Conservation (phyloP, 2,113 vertebrate species). For the Chlorodrepanis virens region DNA sequence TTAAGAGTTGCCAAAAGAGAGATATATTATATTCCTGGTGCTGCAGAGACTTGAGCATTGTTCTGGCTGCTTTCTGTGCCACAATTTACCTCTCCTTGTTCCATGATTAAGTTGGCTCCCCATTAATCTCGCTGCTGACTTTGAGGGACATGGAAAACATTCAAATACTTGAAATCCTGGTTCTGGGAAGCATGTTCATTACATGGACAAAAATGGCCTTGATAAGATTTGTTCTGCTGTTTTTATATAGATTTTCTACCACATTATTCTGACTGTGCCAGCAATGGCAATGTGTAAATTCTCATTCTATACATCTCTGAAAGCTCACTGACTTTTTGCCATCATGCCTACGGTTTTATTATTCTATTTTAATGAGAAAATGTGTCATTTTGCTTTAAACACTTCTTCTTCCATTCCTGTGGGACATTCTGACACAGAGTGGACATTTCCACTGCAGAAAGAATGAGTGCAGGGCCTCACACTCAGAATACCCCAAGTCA, state of each 20-base stretch:
- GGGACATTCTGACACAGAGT: neutral
- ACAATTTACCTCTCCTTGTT: neutral
- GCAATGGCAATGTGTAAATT: neutral
- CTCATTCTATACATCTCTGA: neutral
- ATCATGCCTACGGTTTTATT: neutral
- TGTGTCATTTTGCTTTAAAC: neutral
- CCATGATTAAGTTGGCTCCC: neutral
- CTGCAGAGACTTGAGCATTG: neutral
- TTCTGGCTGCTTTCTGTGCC: neutral
- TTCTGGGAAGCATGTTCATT: neutral
- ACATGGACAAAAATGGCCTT: neutral
- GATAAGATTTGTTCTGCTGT: neutral
- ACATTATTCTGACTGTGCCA: neutral
- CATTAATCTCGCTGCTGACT: neutral
- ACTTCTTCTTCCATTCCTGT: neutral
- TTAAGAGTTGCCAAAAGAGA: neutral
- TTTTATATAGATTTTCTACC: neutral
- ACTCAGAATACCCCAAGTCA: rapidly evolving
- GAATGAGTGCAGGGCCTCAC: neutral
- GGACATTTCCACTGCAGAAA: neutral
- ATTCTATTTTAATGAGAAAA: neutral
- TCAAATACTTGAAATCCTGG: neutral
- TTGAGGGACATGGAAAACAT: neutral
- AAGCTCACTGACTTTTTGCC: neutral
- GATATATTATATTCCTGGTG: neutral